phyloP scores from a whole-genome alignment of 2,113 vertebrate genomes.

The Riparia riparia region DNA sequence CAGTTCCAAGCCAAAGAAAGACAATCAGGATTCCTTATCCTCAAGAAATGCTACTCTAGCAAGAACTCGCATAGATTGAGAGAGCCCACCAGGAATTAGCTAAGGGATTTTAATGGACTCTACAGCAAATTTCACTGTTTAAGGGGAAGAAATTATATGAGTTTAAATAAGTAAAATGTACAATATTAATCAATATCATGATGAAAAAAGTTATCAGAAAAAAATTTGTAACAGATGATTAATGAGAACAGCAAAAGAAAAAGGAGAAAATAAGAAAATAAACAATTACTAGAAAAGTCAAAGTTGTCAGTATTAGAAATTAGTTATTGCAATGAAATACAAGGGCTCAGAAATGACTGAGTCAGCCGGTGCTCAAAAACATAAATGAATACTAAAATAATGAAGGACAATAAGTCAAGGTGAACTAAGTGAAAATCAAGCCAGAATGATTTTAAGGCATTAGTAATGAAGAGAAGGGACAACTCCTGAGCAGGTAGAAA shows the following conservation, averaged over 20 bases:
- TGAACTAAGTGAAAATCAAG: slow-evolving; percentile 67
- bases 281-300: slow-evolving; percentile 55
- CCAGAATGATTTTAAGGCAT: slow-evolving; percentile 52
- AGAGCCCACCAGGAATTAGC: slow-evolving; percentile 43
- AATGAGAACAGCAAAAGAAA: slow-evolving; percentile 42
- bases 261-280: slow-evolving; percentile 11
- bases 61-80: not conserved
- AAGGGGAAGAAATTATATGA: not conserved
- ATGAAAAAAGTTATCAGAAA: not conserved
- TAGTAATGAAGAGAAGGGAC: slow-evolving; percentile 39
- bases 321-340: slow-evolving; percentile 41
- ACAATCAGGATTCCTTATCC: not conserved
- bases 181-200: slow-evolving; percentile 25
- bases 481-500: slow-evolving; percentile 56
- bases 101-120: slow-evolving; percentile 47
- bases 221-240: slow-evolving; percentile 7
- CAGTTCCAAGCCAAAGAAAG: not conserved
- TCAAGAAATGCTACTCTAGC: not conserved
- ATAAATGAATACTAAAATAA: slow-evolving; percentile 68
- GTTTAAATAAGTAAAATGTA: slow-evolving; percentile 48
- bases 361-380: slow-evolving; percentile 63
- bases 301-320: slow-evolving; percentile 31
- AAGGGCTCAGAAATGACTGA: slow-evolving; percentile 50
- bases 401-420: slow-evolving; percentile 66
- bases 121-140: slow-evolving; percentile 23